Evolutionary conservation across 1,140 invertebrate genomes (phyloP).

Genomic region (Globodera ellingtonae): DNA sequence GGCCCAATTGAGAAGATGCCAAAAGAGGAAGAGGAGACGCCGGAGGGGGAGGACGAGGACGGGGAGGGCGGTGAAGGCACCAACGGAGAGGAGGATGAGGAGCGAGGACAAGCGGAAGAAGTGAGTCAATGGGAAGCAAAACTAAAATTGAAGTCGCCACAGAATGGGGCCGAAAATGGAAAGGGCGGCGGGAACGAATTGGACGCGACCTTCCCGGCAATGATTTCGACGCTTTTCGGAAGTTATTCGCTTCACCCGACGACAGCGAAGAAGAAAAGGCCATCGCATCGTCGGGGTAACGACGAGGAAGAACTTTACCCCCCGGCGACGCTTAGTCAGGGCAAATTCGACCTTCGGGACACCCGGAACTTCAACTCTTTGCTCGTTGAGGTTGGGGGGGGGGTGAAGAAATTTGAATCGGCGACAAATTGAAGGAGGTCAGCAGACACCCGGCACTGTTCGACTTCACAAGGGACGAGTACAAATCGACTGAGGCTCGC

Average conservation of each 20-base stretch:
- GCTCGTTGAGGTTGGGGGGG: constrained; percentile 3
- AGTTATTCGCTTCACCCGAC: background rate
- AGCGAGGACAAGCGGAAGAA: background rate
- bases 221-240: background rate
- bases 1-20: constrained; percentile 10
- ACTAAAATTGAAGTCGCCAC: too few species aligned
- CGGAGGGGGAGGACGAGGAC: background rate
- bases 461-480: constrained; percentile 30
- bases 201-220: background rate
- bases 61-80: background rate
- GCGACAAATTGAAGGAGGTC: constrained; percentile 14
- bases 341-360: background rate
- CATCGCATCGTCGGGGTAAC: constrained; percentile 1
- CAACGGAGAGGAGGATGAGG: background rate
- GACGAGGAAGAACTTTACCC: background rate
- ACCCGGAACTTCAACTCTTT: background rate
- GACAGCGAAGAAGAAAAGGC: background rate
- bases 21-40: background rate
- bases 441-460: constrained; percentile 36
- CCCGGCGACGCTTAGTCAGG: background rate
- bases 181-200: background rate
- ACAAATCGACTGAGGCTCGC: constrained; percentile 32
- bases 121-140: background rate
- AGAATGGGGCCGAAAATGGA: background rate
- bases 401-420: background rate